Percentiles rank a stretch among this genome's conserved stretches.
phyloP scores from a whole-genome alignment of 2,888 invertebrate genomes.

The Seladonia tumulorum region DNA sequence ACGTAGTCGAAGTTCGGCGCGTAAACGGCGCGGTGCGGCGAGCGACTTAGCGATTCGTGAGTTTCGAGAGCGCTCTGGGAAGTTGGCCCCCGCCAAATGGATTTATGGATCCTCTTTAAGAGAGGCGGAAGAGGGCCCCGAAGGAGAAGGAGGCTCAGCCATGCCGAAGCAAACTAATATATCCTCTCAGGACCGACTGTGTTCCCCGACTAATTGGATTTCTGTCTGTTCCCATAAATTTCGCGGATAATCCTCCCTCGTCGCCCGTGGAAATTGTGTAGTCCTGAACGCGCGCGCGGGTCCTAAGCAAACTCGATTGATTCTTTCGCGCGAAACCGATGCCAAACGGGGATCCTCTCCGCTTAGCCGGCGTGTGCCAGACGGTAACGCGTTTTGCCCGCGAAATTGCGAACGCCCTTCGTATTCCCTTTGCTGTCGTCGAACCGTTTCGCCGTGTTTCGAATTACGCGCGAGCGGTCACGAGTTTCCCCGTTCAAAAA shows the following conservation, averaged over 20 bases:
- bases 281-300: constrained; percentile 11
- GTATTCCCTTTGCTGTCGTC: background rate
- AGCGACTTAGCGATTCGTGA: constrained; percentile 58
- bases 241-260: constrained; percentile 43
- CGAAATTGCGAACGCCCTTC: background rate
- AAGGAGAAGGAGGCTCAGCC: constrained; percentile 49
- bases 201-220: constrained; percentile 55
- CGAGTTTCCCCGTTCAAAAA: background rate
- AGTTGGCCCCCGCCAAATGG: constrained; percentile 56
- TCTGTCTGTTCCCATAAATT: constrained; percentile 53
- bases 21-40: constrained; percentile 40
- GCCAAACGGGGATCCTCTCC: background rate
- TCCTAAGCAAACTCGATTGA: constrained; percentile 15
- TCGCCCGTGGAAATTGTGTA: constrained; percentile 33
- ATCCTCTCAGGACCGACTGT: constrained; percentile 58
- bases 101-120: constrained; percentile 59
- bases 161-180: constrained; percentile 64
- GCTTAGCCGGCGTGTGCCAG: background rate
- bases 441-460: background rate
- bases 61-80: constrained; percentile 64
- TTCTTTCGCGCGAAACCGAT: background rate
- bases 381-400: background rate
- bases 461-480: background rate
- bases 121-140: constrained; percentile 24
- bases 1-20: constrained; percentile 55